Evolutionary conservation across 2,888 invertebrate species (phyloP).

Genomic region (Drosophila neotestacea): DNA sequence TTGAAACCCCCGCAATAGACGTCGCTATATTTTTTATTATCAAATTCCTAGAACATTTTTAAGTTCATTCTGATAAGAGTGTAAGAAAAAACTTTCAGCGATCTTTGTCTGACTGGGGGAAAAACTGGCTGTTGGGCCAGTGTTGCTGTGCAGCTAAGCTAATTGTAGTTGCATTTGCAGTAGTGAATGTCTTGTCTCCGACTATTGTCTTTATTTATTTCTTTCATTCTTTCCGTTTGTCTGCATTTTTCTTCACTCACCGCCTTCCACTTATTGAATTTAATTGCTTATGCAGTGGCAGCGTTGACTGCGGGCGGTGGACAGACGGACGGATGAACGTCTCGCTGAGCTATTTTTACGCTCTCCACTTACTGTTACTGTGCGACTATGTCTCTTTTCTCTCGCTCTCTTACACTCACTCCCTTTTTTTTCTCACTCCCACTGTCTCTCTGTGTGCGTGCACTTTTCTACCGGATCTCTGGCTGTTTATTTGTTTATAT

Average conservation of each 20-base stretch:
- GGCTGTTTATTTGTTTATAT: constrained; percentile 79
- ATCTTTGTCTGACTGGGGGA: constrained; percentile 21
- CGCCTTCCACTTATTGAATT: constrained; percentile 74
- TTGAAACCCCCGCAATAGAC: constrained; percentile 38
- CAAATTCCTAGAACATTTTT: constrained; percentile 64
- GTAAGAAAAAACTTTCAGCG: constrained; percentile 23
- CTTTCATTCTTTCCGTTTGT: constrained; percentile 45
- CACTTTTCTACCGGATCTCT: constrained; percentile 70
- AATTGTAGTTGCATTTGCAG: constrained; percentile 24
- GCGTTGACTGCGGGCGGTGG: constrained; percentile 25
- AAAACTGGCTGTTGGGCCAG: constrained; percentile 12
- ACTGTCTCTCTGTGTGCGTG: constrained; percentile 19
- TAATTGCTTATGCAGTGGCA: constrained; percentile 70
- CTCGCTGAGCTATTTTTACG: constrained; percentile 68
- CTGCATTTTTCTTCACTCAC: constrained; percentile 60
- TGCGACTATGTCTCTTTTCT: constrained; percentile 17
- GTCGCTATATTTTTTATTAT: constrained; percentile 45
- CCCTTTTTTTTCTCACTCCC: constrained; percentile 23
- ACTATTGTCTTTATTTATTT: constrained; percentile 54
- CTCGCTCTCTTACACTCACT: constrained; percentile 17
- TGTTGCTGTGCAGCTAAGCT: constrained; percentile 42
- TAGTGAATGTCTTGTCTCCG: constrained; percentile 17
- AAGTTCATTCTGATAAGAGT: constrained; percentile 61
- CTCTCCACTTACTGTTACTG: constrained; percentile 64
- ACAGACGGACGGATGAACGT: constrained; percentile 32